Conservation (phyloP, 2,797 vertebrate genomes). For the Brachyalestes nurse region DNA sequence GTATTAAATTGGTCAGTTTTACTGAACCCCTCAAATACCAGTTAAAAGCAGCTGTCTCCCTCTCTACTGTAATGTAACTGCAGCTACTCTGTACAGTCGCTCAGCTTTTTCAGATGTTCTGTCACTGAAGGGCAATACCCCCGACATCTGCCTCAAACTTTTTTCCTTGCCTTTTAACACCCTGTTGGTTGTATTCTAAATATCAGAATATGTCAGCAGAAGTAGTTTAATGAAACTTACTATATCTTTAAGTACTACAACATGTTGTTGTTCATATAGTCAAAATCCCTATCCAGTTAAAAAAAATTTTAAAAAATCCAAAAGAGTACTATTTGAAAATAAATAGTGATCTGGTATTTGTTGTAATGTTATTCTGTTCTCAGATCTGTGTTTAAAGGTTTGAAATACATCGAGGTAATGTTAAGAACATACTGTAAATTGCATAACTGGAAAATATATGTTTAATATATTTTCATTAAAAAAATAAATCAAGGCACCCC, state of each 20-base stretch:
- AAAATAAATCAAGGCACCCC: conserved; percentile 55
- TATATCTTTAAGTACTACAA: conserved; percentile 62
- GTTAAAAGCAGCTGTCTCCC: conserved; percentile 28
- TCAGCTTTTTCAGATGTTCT: conserved; percentile 35
- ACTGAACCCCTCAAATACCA: conserved; percentile 33
- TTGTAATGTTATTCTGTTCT: conserved; percentile 63
- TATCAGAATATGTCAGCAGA: conserved; percentile 59
- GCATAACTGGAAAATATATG: conserved; percentile 71
- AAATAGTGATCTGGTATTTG: conserved; percentile 62
- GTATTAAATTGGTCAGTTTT: conserved; percentile 29
- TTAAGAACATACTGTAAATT: conserved; percentile 65
- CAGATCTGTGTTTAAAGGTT: conserved; percentile 63
- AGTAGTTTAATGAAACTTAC: conserved; percentile 59
- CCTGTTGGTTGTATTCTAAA: conserved; percentile 59
- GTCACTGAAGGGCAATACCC: conserved; percentile 10
- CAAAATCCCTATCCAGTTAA: conserved; percentile 54
- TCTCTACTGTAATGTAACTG: conserved; percentile 16
- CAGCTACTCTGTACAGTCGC: conserved; percentile 12
- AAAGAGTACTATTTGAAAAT: conserved; percentile 55
- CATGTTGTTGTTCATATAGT: conserved; percentile 67
- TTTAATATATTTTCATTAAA: conserved; percentile 74
- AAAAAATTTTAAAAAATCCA: no score
- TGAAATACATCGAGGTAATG: conserved; percentile 61
- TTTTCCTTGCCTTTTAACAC: conserved; percentile 43
- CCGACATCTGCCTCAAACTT: conserved; percentile 25